A percentile compares a stretch with the other conserved stretches of the same genome.
Evolutionary conservation across 2,113 vertebrate genomes (phyloP).

Genomic region (Cyrtonyx montezumae): DNA sequence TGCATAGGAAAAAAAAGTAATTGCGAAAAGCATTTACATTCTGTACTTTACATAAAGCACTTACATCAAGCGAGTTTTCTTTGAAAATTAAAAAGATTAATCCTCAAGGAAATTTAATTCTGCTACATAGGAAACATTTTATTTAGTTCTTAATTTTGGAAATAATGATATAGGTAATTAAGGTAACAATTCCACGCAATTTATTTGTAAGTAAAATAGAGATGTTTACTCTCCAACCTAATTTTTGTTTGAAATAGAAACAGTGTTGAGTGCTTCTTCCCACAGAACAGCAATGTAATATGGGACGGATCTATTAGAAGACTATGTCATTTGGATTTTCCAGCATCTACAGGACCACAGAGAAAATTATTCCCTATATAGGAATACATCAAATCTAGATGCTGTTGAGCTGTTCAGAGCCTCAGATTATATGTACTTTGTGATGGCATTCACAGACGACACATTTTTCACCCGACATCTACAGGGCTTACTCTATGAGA

Average conservation of each 20-base stretch:
- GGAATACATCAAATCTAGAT: not conserved
- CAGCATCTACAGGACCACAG: not conserved
- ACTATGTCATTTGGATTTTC: not conserved
- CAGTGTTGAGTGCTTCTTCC: not conserved
- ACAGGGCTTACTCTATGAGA: not conserved
- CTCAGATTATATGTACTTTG: not conserved
- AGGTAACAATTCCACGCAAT: constrained; percentile 2
- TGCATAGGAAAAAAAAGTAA: not conserved
- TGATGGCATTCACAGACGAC: not conserved
- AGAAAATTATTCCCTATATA: not conserved
- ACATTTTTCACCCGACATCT: not conserved
- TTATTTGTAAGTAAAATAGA: constrained; percentile 28
- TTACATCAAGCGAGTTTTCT: constrained; percentile 7
- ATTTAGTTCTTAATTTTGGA: constrained; percentile 13
- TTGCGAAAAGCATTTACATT: not conserved
- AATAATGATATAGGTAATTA: constrained; percentile 23
- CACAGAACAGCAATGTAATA: not conserved
- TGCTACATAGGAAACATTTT: constrained; percentile 17
- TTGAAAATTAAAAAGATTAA: constrained; percentile 20
- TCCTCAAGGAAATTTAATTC: constrained; percentile 15
- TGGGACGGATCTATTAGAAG: not conserved
- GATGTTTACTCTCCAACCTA: not conserved
- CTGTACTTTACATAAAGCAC: not conserved
- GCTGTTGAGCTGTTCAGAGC: not conserved
- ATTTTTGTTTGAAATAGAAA: constrained; percentile 1